Evolutionary conservation across 2,113 vertebrate species (phyloP).

Genomic region (Siphamia tubifer): DNA sequence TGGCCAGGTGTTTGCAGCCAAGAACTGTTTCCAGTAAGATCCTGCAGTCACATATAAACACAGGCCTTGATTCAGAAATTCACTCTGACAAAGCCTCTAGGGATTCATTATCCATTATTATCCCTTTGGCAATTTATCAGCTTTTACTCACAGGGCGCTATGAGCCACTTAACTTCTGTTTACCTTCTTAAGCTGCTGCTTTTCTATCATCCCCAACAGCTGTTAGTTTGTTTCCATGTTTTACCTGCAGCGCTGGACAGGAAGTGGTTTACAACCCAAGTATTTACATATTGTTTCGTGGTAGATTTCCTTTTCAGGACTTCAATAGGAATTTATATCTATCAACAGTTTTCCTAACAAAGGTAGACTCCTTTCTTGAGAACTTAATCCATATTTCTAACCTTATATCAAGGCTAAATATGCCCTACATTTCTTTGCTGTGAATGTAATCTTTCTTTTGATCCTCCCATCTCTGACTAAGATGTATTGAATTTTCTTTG

Average conservation of each 20-base stretch:
- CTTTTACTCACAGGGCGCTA: neutral
- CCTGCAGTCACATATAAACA: slow-evolving; percentile 15
- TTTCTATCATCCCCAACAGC: too few species aligned
- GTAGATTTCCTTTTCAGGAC: neutral
- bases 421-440: too few species aligned
- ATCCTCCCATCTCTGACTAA: neutral
- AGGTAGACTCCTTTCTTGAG: too few species aligned
- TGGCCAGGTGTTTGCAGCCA: slow-evolving; percentile 20
- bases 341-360: too few species aligned
- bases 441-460: neutral
- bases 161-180: neutral
- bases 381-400: too few species aligned
- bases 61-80: neutral
- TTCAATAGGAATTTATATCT: too few species aligned
- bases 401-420: too few species aligned
- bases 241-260: neutral
- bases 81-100: neutral
- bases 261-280: too few species aligned
- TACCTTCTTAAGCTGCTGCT: neutral
- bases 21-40: slow-evolving; percentile 32
- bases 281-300: too few species aligned
- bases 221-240: neutral
- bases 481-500: neutral
- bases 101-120: slow-evolving; percentile 3
- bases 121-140: neutral